Evolutionary conservation across 2,113 vertebrate species (phyloP).

Genomic region (Sceloporus tristichus): DNA sequence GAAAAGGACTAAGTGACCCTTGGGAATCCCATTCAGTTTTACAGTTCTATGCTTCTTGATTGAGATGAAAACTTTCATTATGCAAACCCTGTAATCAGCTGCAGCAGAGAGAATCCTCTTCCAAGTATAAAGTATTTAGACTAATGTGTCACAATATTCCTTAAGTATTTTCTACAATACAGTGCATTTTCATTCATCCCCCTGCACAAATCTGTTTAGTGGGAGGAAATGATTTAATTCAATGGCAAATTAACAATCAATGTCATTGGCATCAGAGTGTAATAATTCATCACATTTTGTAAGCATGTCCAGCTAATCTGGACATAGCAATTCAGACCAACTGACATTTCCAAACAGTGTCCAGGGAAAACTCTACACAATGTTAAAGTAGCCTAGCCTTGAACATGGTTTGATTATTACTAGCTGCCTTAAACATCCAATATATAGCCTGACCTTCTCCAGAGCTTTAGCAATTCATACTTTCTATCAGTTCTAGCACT

Average conservation of each 20-base stretch:
- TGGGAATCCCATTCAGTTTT: too few relatives aligned
- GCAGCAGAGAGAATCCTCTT: neutral
- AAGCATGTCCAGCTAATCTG: neutral
- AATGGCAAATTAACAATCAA: neutral
- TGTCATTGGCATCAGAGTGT: neutral
- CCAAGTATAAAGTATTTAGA: neutral
- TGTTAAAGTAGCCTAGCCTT: neutral
- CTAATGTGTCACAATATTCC: neutral
- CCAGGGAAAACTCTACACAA: neutral
- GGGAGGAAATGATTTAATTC: neutral
- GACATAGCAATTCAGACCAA: neutral
- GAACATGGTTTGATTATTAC: neutral
- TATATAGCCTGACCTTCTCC: neutral
- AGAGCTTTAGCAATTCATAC: neutral
- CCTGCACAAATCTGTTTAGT: neutral
- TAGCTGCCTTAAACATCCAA: neutral
- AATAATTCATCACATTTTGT: neutral
- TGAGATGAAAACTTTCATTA: too few relatives aligned
- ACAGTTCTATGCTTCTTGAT: too few relatives aligned
- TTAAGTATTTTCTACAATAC: neutral
- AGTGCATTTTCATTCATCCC: neutral
- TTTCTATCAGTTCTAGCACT: neutral
- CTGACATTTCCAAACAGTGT: neutral
- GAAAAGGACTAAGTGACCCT: too few relatives aligned
- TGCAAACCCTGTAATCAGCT: neutral